Base-by-base conservation (phyloP, 2,113 vertebrate genomes). In the Tenrec ecaudatus region DNA sequence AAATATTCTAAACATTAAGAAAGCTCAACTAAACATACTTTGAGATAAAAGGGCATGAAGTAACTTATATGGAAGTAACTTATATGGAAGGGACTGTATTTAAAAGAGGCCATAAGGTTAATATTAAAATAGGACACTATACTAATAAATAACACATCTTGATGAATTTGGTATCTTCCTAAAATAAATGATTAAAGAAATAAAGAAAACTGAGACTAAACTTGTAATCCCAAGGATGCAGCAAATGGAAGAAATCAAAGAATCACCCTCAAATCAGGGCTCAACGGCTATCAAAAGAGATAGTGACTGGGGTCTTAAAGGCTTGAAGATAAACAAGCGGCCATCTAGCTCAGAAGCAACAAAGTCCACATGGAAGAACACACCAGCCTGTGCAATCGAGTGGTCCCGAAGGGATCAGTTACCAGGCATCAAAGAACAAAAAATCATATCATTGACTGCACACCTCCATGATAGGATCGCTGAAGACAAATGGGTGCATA, bases 11-110 rank as follows among this genome's bases (percentile, higher is more conserved):
- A 47, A 33, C 22, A 64, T 73, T 73, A 91, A 86, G 31, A 58
- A 94, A 69, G 25, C 15, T 17, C 36, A 86, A 93, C 76, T 80
- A 93, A 95, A 83, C 6, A 89, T 62, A 93, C 82, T 75, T 58
- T 86, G 11, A 58, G 66, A 71, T 53, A 53, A 53, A 43, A 92
- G 1, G 29, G 1, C 12, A 84, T 60, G 83, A 81, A 81, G 66
- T 82, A 73, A 82, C 38, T 58, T 47, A 47, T 47, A 47, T n/a
- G n/a, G n/a, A n/a, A n/a, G n/a, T n/a, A n/a, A n/a, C n/a, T n/a
- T n/a, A 71, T 19, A 58, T 68, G 36, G 38, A 71, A 84, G 9
- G 11, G 1, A 69, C 2, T 10, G 25, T 66, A 66, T 27, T 75
- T 69, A 82, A 25, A 90, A 86, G 43, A 91, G 12, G 60, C 16